Evolutionary conservation across 1,140 invertebrate genomes (phyloP), one percentile per base, ranked within the genome.

Genomic region (Eumeta japonica): DNA sequence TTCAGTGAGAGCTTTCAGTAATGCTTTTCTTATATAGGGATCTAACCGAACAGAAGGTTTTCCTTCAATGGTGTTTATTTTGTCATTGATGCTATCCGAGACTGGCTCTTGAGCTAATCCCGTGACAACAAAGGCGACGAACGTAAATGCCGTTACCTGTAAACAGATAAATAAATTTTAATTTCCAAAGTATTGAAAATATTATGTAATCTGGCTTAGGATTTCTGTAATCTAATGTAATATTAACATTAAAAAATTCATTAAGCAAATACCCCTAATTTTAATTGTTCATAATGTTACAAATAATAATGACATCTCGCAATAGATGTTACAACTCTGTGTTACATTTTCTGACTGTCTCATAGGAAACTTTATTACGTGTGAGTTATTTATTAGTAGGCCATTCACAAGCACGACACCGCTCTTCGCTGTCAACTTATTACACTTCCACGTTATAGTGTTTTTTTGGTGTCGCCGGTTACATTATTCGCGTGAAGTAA

Each of bases 1-100:
- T 43, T 86, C 83, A 28, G 80, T 82, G 0, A 88, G 67, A 2
- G 85, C 85, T 57, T 82, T 82, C 7, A 88, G 58, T n/a, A 88
- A 60, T 1, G 85, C 85, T 61, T 82, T 82, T 3, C 85, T 70
- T 30, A 87, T 76, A 28, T 81, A 83, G 20, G 84, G 85, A 61
- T 87, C 85, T 28, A 88, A 50, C 35, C 80, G 78, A 0, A 83
- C 73, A 2, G 81, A 79, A 4, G 80, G 65, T 15, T 77, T 67
- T 1, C 68, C 48, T 31, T 66, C 62, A 20, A 77, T 66, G 40
- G 58, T 70, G 37, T 77, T 77, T 17, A 65, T 52, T 35, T 75
- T 65, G 28, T 57, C 49, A 39, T 49, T 59, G 3, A 61, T 57
- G 3, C 51, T 55, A 42, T 63, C 73, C 1, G 63, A 74, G 3